These are phyloP conservation scores for Syrista parreyssii DNA, from an alignment of 2,888 invertebrate species.

Conservation along the genomic window DNA sequence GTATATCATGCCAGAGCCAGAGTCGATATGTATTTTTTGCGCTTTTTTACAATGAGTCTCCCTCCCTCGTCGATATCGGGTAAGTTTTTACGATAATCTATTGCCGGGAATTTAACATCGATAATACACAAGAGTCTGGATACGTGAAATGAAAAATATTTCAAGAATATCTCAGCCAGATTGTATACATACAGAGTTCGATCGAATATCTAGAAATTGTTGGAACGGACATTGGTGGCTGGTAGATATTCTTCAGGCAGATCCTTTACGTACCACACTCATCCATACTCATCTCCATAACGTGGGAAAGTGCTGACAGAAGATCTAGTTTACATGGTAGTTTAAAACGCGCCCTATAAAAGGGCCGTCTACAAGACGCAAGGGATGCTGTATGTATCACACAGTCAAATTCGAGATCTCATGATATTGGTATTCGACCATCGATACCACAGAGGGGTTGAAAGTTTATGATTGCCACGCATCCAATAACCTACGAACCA, in stretches of 20 bases:
- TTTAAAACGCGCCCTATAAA: constrained; percentile 31
- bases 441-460: background rate
- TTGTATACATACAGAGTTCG: background rate
- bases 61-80: background rate
- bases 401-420: background rate
- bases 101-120: background rate
- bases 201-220: background rate
- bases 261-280: background rate
- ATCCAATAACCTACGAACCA: constrained; percentile 36
- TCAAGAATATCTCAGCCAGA: background rate
- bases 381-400: background rate
- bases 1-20: background rate
- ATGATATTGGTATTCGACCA: background rate
- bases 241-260: background rate
- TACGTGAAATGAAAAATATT: background rate
- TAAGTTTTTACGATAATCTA: background rate
- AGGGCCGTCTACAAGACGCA: background rate
- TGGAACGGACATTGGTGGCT: background rate
- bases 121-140: background rate
- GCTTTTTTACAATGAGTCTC: background rate
- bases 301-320: constrained; percentile 42
- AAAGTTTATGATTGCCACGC: constrained; percentile 55
- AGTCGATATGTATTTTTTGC: background rate
- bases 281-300: background rate
- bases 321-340: constrained; percentile 39